Evolutionary conservation across 2,113 vertebrate genomes (phyloP), one percentile per base, ranked within the genome.

Genomic region (Apaloderma vittatum): DNA sequence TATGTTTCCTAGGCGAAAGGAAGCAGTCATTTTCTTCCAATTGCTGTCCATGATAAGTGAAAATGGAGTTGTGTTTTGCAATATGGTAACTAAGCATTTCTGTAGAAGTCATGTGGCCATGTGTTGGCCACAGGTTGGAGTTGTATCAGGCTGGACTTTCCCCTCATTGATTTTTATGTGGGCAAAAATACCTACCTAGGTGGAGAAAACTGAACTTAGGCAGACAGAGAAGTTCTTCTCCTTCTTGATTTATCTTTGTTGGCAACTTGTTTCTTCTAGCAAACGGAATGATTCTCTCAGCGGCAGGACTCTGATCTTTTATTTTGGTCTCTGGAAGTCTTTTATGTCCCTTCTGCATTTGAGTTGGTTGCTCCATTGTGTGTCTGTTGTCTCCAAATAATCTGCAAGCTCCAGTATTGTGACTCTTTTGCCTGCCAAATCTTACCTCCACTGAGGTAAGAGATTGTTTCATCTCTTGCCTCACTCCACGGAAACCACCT

Each of bases 41-140:
- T 37, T 83, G 16, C 36, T 61, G 3, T 80, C 93, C n/a, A 2
- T 48, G 11, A 4, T 49, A 59, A 55, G 20, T 65, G 49, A 62
- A 86, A 63, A 29, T 1, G 0, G 27, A 49, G 23, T 63, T 12
- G 6, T 0, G 0, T 83, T 67, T 22, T 61, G 27, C 49, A n/a
- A 23, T 71, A 8, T 0, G 6, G 7, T 67, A 19, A 34, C 37
- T 52, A 61, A 76, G 10, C 0, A 0, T 77, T 80, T 81, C 15
- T 77, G 11, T 52, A 62, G 73, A 61, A 73, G 37, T 29, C 32
- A 29, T 11, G 3, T 1, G 1, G 49, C 29, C 7, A 5, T 37
- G 14, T 20, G 29, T 34, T 65, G 26, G 18, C 46, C 36, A n/a
- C 59, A 14, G 15, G 10, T 57, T 81, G 34, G 46, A 73, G 8